A percentile compares a stretch with the other conserved stretches of the same genome.
Evolutionary conservation across 2,888 invertebrate species (phyloP).

Genomic region (Lapara coniferarum): DNA sequence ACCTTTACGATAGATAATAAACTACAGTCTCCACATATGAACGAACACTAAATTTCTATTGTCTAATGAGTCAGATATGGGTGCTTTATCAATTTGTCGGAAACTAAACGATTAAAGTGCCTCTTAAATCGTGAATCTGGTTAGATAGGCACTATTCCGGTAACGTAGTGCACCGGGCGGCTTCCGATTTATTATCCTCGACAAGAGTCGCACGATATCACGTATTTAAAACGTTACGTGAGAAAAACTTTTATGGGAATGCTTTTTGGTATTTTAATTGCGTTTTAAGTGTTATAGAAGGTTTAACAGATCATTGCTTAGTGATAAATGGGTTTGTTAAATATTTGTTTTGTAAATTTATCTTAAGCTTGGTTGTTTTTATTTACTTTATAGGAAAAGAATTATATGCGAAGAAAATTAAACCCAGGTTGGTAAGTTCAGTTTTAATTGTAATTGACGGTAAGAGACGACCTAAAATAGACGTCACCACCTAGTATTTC

Average conservation of each 20-base stretch:
- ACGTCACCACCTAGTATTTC: no score
- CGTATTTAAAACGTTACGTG: constrained; percentile 23
- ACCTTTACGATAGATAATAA: background rate
- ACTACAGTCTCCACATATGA: no score
- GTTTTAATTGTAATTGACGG: no score
- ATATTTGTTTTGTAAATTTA: no score
- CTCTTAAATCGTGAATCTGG: constrained; percentile 71
- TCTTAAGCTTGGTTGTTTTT: no score
- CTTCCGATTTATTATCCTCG: constrained; percentile 66
- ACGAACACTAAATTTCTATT: constrained; percentile 4
- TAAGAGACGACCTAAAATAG: no score
- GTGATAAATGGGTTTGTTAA: no score
- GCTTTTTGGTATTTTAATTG: constrained; percentile 9
- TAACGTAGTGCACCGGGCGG: constrained; percentile 63
- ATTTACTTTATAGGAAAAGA: no score
- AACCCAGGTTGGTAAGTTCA: no score
- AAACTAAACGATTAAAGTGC: constrained; percentile 67
- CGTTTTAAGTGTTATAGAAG: background rate
- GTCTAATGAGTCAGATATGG: constrained; percentile 51
- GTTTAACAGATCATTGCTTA: background rate
- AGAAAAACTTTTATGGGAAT: constrained; percentile 16
- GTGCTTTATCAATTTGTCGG: constrained; percentile 64
- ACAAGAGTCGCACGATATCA: constrained; percentile 27
- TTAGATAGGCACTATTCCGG: constrained; percentile 71
- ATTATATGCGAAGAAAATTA: no score